Percentiles rank a stretch among this genome's conserved stretches.
These are phyloP conservation scores for Chionoecetes opilio DNA, from an alignment of 1,140 invertebrate genomes.

Conservation along the genomic window DNA sequence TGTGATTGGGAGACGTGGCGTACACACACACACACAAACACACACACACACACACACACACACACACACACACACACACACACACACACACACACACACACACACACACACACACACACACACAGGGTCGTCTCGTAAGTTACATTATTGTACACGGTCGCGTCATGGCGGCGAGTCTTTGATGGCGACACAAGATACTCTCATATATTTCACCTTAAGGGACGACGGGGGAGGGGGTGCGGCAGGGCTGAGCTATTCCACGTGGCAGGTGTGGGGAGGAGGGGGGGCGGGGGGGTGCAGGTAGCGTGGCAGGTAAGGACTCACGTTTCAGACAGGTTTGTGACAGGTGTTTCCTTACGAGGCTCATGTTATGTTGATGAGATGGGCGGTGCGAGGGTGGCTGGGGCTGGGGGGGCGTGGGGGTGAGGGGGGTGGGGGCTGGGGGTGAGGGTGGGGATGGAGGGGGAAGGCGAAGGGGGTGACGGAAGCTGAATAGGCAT, in stretches of 20 bases:
- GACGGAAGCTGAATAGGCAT: no score
- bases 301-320: not conserved
- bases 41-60: slow-evolving; percentile 17
- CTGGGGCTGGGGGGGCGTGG: not conserved
- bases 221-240: not conserved
- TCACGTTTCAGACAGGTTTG: slow-evolving; percentile 28
- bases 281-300: not conserved
- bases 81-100: slow-evolving; percentile 24
- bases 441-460: not conserved
- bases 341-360: not conserved
- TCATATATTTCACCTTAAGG: not conserved
- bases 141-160: not conserved
- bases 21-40: not conserved
- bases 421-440: not conserved
- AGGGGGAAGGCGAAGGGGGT: no score
- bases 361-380: slow-evolving; percentile 15
- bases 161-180: not conserved
- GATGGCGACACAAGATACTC: slow-evolving; percentile 4
- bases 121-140: not conserved
- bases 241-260: not conserved
- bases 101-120: slow-evolving; percentile 24
- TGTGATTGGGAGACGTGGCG: not conserved
- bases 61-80: slow-evolving; percentile 27
- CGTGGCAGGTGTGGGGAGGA: not conserved
- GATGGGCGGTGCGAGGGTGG: not conserved